Base-by-base conservation (phyloP, 2,888 invertebrate species). In the Microdon myrmicae region DNA sequence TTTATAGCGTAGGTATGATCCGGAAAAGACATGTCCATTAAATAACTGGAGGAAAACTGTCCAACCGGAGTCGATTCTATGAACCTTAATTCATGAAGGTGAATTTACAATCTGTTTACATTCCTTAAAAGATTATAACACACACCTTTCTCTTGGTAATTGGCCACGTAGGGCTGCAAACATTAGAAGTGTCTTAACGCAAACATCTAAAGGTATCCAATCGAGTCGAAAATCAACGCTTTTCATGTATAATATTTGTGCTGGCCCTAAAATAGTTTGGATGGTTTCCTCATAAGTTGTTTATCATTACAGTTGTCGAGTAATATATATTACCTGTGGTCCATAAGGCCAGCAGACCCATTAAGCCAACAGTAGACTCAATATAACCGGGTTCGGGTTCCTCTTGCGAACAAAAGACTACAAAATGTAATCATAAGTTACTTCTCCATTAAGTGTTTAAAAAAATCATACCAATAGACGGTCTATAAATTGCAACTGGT, bases 401-500 rank as follows among this genome's bases (percentile, higher is more conserved):
- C 0, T 67, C 54, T 1, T 75, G 3, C 0, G 74, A 35, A 28
- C 69, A 70, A 2, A 74, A 31, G 10, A 75, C 75, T 73, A 16
- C 1, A 10, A 14, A 13, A 31, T 44, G 6, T 32, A 19, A 9
- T 13, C 8, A 13, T 2, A 3, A 6, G 13, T 13, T 4, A 12
- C 7, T 2, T 5, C 9, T 5, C 2, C 3, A 22, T 6, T 37
- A 22, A 9, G 16, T 13, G 3, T 10, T 8, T n/a, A 2, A 17
- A 26, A 1, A 9, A 9, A 13, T 26, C 8, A 34, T 34, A 77
- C 95, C 92, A 70, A 96, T 93, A 0, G 95, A 94, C 0, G 96
- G 96, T 43, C 96, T 83, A 64, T 90, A 85, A 67, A 96, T 88
- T 14, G 89, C 84, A 0, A 87, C 78, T 0, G 95, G 94, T 13